Conservation (phyloP, 2,113 vertebrate genomes). For the Sturnus vulgaris region DNA sequence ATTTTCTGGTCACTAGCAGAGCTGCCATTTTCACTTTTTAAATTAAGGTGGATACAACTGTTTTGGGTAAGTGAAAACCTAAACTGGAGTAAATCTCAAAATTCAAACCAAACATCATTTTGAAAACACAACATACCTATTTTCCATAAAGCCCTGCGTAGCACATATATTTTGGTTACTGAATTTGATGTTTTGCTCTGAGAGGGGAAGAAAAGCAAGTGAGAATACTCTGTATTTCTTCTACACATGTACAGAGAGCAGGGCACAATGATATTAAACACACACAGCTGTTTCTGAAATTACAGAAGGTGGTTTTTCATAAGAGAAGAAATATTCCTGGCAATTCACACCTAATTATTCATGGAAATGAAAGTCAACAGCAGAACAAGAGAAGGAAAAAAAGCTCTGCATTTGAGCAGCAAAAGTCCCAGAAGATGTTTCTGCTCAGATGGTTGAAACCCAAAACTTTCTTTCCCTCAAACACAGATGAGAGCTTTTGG, state of each 20-base stretch:
- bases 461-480: background rate
- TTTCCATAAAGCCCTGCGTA: background rate
- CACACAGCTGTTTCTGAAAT: background rate
- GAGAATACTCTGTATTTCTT: background rate
- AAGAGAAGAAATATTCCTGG: background rate
- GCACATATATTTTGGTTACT: background rate
- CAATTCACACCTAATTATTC: background rate
- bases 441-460: background rate
- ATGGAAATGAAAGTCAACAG: background rate
- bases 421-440: background rate
- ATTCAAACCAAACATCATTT: background rate
- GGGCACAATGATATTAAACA: background rate
- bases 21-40: background rate
- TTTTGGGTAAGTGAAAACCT: background rate
- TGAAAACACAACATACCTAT: background rate
- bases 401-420: background rate
- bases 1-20: background rate
- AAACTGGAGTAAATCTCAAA: background rate
- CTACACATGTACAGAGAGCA: background rate
- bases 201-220: background rate
- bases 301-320: background rate
- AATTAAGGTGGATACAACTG: background rate
- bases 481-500: background rate
- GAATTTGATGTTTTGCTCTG: background rate
- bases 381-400: background rate